phyloP scores from a whole-genome alignment of 2,113 vertebrate genomes.

The Callipepla californica region DNA sequence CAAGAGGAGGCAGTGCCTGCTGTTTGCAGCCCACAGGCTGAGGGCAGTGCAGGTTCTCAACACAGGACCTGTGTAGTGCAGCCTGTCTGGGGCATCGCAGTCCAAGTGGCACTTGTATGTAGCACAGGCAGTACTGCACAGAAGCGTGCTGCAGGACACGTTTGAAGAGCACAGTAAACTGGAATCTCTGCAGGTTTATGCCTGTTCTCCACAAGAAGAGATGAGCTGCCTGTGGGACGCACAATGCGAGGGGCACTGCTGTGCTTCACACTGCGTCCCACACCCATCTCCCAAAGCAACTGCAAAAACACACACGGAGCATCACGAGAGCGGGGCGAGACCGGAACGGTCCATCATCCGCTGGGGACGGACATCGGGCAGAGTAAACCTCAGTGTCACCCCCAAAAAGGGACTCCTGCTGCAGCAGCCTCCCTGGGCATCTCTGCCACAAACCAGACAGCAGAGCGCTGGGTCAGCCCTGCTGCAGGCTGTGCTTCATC shows the following conservation, averaged over 20 bases:
- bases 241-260: accelerated
- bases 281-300: neutral
- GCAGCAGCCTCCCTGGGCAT: neutral
- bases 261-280: neutral
- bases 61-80: neutral
- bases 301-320: neutral
- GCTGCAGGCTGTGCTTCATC: neutral
- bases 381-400: neutral
- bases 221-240: neutral
- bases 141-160: accelerated
- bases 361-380: neutral
- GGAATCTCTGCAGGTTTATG: neutral
- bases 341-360: neutral
- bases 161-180: neutral
- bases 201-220: neutral
- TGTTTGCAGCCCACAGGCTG: neutral
- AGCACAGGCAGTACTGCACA: neutral
- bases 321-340: neutral
- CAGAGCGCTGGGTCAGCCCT: neutral
- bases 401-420: neutral
- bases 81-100: neutral
- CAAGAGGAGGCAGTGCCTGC: neutral
- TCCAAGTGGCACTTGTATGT: neutral
- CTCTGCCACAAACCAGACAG: neutral
- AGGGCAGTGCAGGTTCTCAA: neutral